These are phyloP conservation scores for Zaprionus capensis DNA, from an alignment of 1,140 invertebrate species.

Conservation along the genomic window DNA sequence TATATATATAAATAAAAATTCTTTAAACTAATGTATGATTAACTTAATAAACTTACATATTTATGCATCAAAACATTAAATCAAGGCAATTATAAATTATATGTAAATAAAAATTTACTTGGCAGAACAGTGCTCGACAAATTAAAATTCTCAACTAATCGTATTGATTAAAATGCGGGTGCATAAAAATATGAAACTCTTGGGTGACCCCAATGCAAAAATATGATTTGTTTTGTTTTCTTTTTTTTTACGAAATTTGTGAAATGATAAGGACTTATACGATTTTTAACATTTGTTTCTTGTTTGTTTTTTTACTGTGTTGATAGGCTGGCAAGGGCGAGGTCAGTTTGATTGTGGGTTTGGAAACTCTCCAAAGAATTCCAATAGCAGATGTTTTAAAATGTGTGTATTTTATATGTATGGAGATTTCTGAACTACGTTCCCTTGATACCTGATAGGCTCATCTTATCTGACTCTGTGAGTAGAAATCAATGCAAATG, in stretches of 20 bases:
- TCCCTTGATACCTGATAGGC: background rate
- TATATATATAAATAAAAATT: no score
- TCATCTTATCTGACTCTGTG: background rate
- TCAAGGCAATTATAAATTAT: no score
- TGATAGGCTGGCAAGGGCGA: conserved; percentile 20
- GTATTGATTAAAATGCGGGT: no score
- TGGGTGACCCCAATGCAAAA: no score
- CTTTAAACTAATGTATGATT: no score
- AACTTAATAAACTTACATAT: no score
- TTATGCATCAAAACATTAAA: no score
- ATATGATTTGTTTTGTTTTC: no score
- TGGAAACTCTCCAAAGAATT: background rate
- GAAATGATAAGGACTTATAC: background rate
- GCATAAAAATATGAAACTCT: no score
- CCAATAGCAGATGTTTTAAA: background rate
- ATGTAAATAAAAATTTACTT: no score
- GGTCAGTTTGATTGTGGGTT: conserved; percentile 2
- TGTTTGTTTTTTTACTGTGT: background rate
- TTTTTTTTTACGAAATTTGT: background rate
- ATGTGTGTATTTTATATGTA: background rate
- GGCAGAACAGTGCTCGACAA: no score
- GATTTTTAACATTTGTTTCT: background rate
- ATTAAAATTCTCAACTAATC: no score
- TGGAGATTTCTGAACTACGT: background rate
- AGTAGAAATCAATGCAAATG: conserved; percentile 5